phyloP scores from a whole-genome alignment of 2,888 invertebrate genomes.

The Dexiosoma caninum region DNA sequence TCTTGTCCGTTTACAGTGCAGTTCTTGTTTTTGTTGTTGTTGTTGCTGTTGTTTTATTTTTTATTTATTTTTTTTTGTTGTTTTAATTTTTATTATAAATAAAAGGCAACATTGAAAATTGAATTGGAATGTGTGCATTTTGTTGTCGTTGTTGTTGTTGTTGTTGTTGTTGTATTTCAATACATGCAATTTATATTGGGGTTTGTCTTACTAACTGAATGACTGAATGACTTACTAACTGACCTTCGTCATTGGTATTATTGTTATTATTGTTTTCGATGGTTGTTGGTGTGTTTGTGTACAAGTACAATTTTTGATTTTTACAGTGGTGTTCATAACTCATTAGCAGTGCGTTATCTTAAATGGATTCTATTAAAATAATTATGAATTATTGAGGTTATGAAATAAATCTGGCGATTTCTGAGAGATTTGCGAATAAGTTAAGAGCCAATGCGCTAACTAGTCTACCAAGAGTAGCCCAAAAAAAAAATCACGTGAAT shows the following conservation, averaged over 20 bases:
- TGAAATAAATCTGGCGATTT: no score
- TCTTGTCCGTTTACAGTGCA: neutral
- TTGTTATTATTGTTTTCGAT: no score
- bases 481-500: no score
- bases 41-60: neutral
- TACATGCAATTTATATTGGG: constrained; percentile 21
- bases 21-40: neutral
- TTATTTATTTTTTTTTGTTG: neutral
- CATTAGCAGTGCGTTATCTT: no score
- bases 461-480: no score
- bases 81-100: constrained; percentile 32
- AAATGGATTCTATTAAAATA: no score
- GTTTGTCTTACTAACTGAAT: constrained; percentile 56
- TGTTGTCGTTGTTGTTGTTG: neutral
- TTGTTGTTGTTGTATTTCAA: neutral
- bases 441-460: no score
- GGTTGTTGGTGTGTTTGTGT: neutral
- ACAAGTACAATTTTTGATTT: neutral
- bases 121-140: constrained; percentile 42
- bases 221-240: constrained; percentile 59
- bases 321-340: neutral
- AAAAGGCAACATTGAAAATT: constrained; percentile 48
- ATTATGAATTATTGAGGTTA: no score
- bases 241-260: constrained; percentile 42
- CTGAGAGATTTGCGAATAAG: no score